phyloP scores from a whole-genome alignment of 2,888 invertebrate genomes.

The Agrochola litura region DNA sequence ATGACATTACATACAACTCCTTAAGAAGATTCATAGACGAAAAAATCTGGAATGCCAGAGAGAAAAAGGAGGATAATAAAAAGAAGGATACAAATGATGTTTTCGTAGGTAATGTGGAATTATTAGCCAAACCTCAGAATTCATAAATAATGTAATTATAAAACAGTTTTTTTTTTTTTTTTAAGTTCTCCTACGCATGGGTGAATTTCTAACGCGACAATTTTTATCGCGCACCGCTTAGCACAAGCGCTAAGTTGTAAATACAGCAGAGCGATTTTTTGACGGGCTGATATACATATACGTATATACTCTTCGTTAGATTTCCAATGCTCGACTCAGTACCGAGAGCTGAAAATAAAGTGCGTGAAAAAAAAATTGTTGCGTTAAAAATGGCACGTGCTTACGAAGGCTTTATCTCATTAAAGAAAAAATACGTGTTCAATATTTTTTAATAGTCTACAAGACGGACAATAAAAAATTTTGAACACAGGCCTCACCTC shows the following conservation, averaged over 20 bases:
- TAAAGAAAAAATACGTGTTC: no score
- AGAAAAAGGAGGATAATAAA: neutral
- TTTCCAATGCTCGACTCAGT: no score
- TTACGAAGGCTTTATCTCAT: no score
- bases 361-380: no score
- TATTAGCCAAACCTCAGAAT: neutral
- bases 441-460: no score
- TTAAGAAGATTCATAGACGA: slow-evolving; percentile 28
- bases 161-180: neutral
- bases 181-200: neutral
- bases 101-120: slow-evolving; percentile 12
- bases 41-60: slow-evolving; percentile 1
- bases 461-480: no score
- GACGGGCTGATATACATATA: no score
- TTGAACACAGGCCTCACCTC: no score
- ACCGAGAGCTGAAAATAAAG: no score
- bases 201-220: neutral
- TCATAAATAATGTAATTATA: neutral
- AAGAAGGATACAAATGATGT: neutral
- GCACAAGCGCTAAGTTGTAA: neutral
- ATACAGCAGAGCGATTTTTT: no score
- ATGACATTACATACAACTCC: neutral
- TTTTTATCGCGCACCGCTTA: neutral
- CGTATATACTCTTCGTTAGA: no score
- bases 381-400: no score